Percentiles rank a stretch among this genome's conserved stretches.
Conservation (phyloP, 2,888 invertebrate species). For the Sericinus montela region DNA sequence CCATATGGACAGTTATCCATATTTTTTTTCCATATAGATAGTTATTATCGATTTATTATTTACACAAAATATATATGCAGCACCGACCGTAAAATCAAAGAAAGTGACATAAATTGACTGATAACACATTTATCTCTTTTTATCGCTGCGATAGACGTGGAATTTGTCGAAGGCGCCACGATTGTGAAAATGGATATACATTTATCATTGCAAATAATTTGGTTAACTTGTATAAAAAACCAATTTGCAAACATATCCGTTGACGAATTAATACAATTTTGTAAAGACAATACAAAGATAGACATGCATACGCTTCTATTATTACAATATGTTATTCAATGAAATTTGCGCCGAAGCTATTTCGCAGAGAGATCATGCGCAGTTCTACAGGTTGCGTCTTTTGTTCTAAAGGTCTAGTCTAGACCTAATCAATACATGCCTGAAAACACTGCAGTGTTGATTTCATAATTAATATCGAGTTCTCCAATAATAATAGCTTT, state of each 20-base stretch:
- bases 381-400: not conserved
- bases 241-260: no score
- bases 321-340: not conserved
- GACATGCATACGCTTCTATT: not conserved
- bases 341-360: not conserved
- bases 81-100: not conserved
- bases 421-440: not conserved
- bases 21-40: no score
- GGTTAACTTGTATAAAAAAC: no score
- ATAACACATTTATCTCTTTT: constrained; percentile 2
- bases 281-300: no score
- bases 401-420: not conserved
- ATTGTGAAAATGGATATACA: not conserved
- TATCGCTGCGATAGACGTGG: constrained; percentile 1
- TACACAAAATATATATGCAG: no score
- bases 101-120: not conserved
- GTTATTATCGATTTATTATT: no score
- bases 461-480: no score
- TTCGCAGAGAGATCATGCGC: constrained; percentile 1
- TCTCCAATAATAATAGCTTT: no score
- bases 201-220: no score
- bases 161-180: constrained; percentile 3
- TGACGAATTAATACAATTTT: no score
- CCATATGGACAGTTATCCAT: no score
- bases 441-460: no score